These are phyloP conservation scores for Choloepus hoffmanni DNA, from an alignment of 2,113 vertebrate genomes.

Conservation along the genomic window DNA sequence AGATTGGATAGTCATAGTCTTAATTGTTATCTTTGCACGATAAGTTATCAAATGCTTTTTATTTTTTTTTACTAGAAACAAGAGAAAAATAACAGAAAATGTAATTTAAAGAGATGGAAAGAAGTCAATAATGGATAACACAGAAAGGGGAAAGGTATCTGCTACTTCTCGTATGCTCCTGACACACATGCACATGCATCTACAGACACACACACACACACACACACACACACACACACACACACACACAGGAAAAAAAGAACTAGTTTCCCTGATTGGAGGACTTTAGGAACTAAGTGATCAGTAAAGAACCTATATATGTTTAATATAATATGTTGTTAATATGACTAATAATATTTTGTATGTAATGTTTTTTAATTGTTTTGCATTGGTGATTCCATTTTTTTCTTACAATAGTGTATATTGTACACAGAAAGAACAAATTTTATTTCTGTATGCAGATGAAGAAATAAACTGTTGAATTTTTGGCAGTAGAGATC, in stretches of 20 bases:
- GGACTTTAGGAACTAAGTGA: background rate
- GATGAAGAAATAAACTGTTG: slow-evolving; percentile 3
- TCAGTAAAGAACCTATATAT: background rate
- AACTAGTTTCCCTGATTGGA: background rate
- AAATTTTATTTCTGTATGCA: slow-evolving; percentile 52
- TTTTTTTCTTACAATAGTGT: slow-evolving; percentile 10
- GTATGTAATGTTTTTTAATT: slow-evolving; percentile 26
- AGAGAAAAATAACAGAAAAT: background rate
- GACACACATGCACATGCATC: background rate
- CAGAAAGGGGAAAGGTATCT: background rate
- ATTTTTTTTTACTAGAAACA: background rate
- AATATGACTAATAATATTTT: slow-evolving; percentile 27
- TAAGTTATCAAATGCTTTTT: slow-evolving; percentile 25
- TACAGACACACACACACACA: background rate
- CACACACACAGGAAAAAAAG: slow-evolving; percentile 19
- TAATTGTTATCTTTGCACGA: slow-evolving; percentile 30
- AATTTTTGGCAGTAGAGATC: background rate
- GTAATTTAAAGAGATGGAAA: slow-evolving; percentile 22
- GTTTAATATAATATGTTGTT: background rate
- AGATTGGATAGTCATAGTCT: background rate
- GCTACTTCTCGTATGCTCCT: background rate
- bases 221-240: background rate
- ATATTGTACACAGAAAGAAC: background rate
- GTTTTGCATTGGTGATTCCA: slow-evolving; percentile 10
- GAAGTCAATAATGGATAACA: slow-evolving; percentile 3